Evolutionary conservation across 2,113 vertebrate species (phyloP), one percentile per base, ranked within the genome.

Genomic region (Asarcornis scutulata): DNA sequence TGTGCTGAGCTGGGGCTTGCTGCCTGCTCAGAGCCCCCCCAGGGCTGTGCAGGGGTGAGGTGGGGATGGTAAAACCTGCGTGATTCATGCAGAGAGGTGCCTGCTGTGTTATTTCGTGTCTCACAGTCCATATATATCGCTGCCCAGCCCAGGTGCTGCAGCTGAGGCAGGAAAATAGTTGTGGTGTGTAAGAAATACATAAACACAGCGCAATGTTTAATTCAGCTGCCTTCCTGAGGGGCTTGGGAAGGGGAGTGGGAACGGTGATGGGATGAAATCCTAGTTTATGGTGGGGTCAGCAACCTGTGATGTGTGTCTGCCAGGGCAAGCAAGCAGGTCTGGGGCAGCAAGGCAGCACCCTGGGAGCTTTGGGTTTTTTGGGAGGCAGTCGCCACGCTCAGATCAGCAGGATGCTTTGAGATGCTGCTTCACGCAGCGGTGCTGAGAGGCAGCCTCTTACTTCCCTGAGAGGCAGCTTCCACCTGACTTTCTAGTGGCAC

Each of bases 401-500:
- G 40, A 21, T 15, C 3, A 74, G 63, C 86, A 91, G 90, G 88
- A 17, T 74, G 83, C 72, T 95, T 26, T 36, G 29, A 46, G 80
- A 59, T 42, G 60, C 86, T 83, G 79, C 88, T 76, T 85, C 91
- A 69, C 2, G 3, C 81, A 34, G 88, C 6, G 48, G n/a, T 20
- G 3, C 88, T 8, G 81, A 69, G 85, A 66, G 83, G 91, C 88
- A 94, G 89, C 72, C 72, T 89, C 76, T 79, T 59, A 18, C 94
- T 93, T 94, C 96, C 93, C 87, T 87, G 93, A 94, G 91, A 96
- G 93, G 46, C 91, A 94, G 95, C 91, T 59, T 83, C 83, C 88
- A 93, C 92, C 95, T 96, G 95, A 88, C 95, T 94, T 92, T 60
- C 91, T 93, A 94, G 92, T 88, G 91, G 94, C 96, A 95, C 74